phyloP scores from a whole-genome alignment of 1,140 invertebrate species.

The Lordiphosa stackelbergi region DNA sequence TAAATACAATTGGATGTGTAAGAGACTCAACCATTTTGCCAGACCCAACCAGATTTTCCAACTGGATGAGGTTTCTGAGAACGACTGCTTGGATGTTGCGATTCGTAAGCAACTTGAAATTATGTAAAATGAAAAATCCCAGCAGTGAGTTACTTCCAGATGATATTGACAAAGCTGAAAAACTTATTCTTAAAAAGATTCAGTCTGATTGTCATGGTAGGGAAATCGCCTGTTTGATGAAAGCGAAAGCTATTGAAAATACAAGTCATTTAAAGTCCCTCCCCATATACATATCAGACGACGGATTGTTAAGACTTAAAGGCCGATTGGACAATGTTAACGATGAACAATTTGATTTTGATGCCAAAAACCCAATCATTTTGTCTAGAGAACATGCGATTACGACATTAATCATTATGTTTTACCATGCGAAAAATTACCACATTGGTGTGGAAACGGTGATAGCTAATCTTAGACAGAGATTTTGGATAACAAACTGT shows the following conservation, averaged over 20 bases:
- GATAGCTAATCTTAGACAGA: too few relatives aligned
- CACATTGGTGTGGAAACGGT: constrained; percentile 28
- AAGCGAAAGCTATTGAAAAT: too few relatives aligned
- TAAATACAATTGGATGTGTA: too few relatives aligned
- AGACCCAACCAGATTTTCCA: too few relatives aligned
- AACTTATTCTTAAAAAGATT: constrained; percentile 4
- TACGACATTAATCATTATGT: constrained; percentile 10
- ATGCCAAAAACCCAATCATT: constrained; percentile 5
- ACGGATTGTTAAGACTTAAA: background rate
- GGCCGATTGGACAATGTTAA: constrained; percentile 11
- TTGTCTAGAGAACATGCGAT: background rate
- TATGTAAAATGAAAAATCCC: background rate
- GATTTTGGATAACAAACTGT: too few relatives aligned
- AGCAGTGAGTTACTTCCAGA: background rate
- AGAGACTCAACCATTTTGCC: too few relatives aligned
- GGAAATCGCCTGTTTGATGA: background rate
- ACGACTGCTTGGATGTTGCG: too few relatives aligned
- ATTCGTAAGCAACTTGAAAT: background rate
- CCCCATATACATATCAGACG: too few relatives aligned
- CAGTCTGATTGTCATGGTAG: constrained; percentile 3
- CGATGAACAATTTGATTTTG: constrained; percentile 4
- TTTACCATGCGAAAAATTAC: constrained; percentile 23
- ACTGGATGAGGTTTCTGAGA: too few relatives aligned
- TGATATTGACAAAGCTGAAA: constrained; percentile 15
- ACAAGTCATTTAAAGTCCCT: too few relatives aligned